Conservation (phyloP, 2,797 vertebrate species). For the Scomberomorus guttatus region DNA sequence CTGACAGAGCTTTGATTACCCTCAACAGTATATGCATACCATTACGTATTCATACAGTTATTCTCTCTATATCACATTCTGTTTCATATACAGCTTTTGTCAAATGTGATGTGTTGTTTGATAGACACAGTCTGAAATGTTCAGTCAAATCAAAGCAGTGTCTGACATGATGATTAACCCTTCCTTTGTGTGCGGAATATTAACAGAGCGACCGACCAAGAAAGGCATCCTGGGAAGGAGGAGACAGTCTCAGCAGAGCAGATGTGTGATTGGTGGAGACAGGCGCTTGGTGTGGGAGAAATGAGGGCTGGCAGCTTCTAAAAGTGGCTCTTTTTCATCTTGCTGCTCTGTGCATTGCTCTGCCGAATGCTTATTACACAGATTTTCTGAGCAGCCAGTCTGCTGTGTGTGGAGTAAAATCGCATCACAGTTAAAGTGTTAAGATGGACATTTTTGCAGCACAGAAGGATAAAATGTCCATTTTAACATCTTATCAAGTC, state of each 20-base stretch:
- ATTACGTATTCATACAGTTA: constrained; percentile 8
- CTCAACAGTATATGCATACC: background rate
- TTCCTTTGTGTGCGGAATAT: constrained; percentile 31
- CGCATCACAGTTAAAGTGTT: background rate
- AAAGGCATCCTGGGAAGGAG: constrained; percentile 36
- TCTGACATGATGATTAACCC: constrained; percentile 37
- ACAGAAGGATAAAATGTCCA: background rate
- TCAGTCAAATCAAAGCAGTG: constrained; percentile 37
- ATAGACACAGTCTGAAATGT: constrained; percentile 18
- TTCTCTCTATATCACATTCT: background rate
- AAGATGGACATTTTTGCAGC: background rate
- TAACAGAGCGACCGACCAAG: constrained; percentile 39
- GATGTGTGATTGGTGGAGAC: constrained; percentile 49
- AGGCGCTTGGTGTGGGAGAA: constrained; percentile 35
- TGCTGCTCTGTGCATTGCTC: constrained; percentile 18
- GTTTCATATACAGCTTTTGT: constrained; percentile 8
- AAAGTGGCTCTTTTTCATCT: constrained; percentile 52
- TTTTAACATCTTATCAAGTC: background rate
- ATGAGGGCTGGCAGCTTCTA: constrained; percentile 46
- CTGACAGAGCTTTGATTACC: constrained; percentile 5
- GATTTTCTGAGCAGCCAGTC: constrained; percentile 23
- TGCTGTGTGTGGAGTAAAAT: background rate
- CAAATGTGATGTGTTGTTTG: constrained; percentile 8
- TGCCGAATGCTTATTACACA: constrained; percentile 28
- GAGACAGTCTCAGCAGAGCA: constrained; percentile 22